Base-by-base conservation (phyloP, 2,797 vertebrate species). In the Apodemus agrarius region DNA sequence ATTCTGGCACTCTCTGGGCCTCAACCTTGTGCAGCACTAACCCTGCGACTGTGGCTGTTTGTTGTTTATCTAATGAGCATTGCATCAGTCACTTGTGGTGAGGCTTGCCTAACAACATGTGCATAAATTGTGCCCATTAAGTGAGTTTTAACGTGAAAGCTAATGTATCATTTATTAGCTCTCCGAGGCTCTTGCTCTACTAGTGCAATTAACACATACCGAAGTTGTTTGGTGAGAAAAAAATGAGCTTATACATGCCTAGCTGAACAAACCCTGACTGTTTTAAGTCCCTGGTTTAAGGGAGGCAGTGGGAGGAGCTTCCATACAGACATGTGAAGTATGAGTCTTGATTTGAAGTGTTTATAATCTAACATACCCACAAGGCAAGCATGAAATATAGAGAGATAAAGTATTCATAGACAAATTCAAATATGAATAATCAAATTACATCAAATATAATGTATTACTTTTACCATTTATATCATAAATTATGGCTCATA, bases 131-230 rank as follows among this genome's bases (percentile, higher is more conserved):
- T 49, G 12, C 61, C 89, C 78, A 14, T 37, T 67, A 80, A 75
- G n/a, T n/a, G 76, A 95, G 72, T 59, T 59, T 88, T 79, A 67
- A 43, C 80, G 82, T 89, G 52, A 90, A 82, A 52, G 31, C 49
- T 52, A 21, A 11, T n/a, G 43, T 72, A 31, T 87, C 24, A 54
- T 19, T 81, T 57, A 79, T 1, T 67, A 84, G 72, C 6, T 57
- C 54, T 89, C 67, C 43, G 19, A 69, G 19, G 81, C 29, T 57
- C 59, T 69, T 61, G 54, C 4, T 54, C 79, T 19, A 14, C 4
- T 80, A 26, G 24, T 19, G 67, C 46, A 65, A 37, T 54, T 26
- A 61, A 61, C 8, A 89, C 22, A 19, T 4, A 16, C 31, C 59
- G 79, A 16, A 49, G 14, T 49, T 90, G 67, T 61, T 74, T 80